Percentiles rank a stretch among this genome's conserved stretches.
Evolutionary conservation across 1,140 invertebrate species (phyloP).

Genomic region (Thaumetopoea pityocampa): DNA sequence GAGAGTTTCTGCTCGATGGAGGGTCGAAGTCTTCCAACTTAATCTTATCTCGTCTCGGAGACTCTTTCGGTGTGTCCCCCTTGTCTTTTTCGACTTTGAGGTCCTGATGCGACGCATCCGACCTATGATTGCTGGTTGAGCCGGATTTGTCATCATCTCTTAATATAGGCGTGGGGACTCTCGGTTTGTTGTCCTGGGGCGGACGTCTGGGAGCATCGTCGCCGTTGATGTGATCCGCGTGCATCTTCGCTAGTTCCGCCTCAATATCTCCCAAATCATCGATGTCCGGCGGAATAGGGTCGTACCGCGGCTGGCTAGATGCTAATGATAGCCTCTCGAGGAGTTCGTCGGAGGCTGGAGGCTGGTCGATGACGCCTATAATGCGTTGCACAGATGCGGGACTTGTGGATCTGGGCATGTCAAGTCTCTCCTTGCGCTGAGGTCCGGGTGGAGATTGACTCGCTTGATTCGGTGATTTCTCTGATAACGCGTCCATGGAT

Average conservation of each 20-base stretch:
- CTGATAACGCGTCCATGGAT: slow-evolving; percentile 93
- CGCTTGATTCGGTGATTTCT: slow-evolving; percentile 93
- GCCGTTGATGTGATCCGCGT: slow-evolving; percentile 74
- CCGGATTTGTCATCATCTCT: slow-evolving; percentile 34
- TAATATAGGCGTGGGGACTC: slow-evolving; percentile 46
- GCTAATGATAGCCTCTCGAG: slow-evolving; percentile 43
- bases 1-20: slow-evolving; percentile 82
- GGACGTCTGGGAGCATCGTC: slow-evolving; percentile 45
- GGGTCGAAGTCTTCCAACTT: slow-evolving; percentile 77
- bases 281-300: slow-evolving; percentile 60
- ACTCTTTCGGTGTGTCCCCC: too few relatives aligned
- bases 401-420: slow-evolving; percentile 56
- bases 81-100: not conserved
- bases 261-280: slow-evolving; percentile 80
- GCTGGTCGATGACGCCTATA: slow-evolving; percentile 51
- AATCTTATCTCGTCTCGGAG: slow-evolving; percentile 35
- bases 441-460: slow-evolving; percentile 77
- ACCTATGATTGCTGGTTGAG: slow-evolving; percentile 7
- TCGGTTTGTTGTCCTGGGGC: slow-evolving; percentile 22
- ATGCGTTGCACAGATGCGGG: slow-evolving; percentile 59
- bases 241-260: slow-evolving; percentile 81
- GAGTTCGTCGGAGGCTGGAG: slow-evolving; percentile 49
- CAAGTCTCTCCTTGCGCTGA: slow-evolving; percentile 61
- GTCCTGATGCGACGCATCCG: not conserved
- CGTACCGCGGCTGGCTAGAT: slow-evolving; percentile 42